A percentile compares a stretch with the other conserved stretches of the same genome.
These are phyloP conservation scores for Numida meleagris DNA, from an alignment of 2,113 vertebrate genomes.

Conservation along the genomic window DNA sequence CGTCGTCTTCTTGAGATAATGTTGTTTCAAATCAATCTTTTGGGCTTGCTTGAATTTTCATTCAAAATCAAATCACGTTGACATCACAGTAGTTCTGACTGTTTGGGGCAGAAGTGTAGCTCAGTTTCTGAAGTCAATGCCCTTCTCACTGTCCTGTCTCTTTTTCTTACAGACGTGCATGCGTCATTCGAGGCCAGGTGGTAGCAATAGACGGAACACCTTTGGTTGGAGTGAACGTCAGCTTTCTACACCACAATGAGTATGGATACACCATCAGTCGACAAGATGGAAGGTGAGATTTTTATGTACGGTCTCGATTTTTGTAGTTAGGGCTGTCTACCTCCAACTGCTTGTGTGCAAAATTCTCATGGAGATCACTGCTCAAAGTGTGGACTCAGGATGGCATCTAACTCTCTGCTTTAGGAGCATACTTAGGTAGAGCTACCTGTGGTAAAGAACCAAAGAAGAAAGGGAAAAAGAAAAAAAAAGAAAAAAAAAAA, in stretches of 20 bases:
- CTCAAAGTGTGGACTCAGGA: not conserved
- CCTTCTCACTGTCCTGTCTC: not conserved
- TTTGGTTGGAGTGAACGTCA: conserved; percentile 96
- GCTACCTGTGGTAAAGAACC: not conserved
- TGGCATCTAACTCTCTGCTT: not conserved
- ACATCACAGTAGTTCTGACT: not conserved
- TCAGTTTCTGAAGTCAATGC: not conserved
- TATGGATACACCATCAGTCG: conserved; percentile 96
- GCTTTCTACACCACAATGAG: conserved; percentile 92
- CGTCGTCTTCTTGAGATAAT: not conserved
- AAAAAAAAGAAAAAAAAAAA: not conserved
- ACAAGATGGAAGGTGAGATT: conserved; percentile 91
- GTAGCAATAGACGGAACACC: conserved; percentile 90
- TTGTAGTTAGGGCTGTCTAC: not conserved
- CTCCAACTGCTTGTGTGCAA: not conserved
- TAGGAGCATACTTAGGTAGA: not conserved
- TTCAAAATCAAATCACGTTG: not conserved
- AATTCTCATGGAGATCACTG: not conserved
- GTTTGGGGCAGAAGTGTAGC: not conserved
- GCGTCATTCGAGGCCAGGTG: conserved; percentile 92
- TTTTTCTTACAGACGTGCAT: conserved; percentile 82
- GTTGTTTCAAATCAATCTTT: not conserved
- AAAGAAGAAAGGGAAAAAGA: not conserved
- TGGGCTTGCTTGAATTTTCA: not conserved
- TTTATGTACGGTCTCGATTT: not conserved